Evolutionary conservation across 1,140 invertebrate genomes (phyloP).

Genomic region (Trinorchestia longiramus): DNA sequence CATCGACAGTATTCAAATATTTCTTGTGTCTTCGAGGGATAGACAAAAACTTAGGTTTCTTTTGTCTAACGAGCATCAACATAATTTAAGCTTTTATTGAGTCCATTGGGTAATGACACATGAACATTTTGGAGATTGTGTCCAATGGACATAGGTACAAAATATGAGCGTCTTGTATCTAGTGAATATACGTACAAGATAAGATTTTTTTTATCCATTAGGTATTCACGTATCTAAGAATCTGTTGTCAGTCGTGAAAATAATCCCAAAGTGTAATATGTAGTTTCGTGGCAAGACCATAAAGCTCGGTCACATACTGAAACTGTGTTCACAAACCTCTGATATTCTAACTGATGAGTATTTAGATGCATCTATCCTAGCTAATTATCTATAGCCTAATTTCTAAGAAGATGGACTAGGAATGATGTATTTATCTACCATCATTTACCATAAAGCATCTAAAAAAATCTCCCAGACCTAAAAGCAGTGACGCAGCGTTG

Average conservation of each 20-base stretch:
- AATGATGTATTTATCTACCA: background rate
- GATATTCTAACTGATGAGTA: no score
- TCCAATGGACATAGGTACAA: background rate
- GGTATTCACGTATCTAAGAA: background rate
- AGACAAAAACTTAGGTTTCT: background rate
- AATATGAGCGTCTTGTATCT: background rate
- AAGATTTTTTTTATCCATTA: background rate
- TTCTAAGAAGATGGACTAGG: background rate
- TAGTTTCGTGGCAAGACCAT: no score
- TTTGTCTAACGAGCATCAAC: background rate
- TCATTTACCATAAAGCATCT: background rate
- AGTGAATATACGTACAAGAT: background rate
- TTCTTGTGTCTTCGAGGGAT: background rate
- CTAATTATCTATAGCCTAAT: background rate
- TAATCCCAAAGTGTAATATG: no score
- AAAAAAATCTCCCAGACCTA: background rate
- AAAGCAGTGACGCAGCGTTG: background rate
- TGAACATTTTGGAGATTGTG: no score
- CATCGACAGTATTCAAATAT: background rate
- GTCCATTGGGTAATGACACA: background rate
- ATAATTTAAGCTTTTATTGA: background rate
- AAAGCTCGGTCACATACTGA: no score
- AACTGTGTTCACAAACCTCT: no score
- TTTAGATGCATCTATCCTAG: no score
- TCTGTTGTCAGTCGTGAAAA: no score